Conservation (phyloP, 2,888 invertebrate genomes). For the Marasmarcha lunaedactyla region DNA sequence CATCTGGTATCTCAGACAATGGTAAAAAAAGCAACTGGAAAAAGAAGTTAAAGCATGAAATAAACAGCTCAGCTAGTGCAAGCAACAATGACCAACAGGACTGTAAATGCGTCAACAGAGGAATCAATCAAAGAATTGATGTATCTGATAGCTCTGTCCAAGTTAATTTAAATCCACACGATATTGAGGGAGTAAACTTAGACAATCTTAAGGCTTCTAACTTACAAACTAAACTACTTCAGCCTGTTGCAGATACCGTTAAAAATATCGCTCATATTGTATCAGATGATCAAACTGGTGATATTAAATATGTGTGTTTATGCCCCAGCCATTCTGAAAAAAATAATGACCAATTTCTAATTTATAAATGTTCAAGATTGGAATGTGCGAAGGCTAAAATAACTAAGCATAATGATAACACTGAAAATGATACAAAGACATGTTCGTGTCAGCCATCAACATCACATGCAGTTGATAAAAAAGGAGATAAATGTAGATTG, state of each 20-base stretch:
- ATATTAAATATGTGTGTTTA: conserved; percentile 43
- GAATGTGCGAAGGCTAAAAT: conserved; percentile 16
- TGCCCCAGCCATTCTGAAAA: conserved; percentile 28
- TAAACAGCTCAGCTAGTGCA: conserved; percentile 13
- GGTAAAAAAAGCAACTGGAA: conserved; percentile 30
- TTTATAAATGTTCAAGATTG: conserved; percentile 42
- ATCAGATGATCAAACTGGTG: conserved; percentile 23
- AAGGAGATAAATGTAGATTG: not conserved
- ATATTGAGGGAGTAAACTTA: conserved; percentile 13
- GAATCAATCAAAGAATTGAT: conserved; percentile 26
- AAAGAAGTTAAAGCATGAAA: conserved; percentile 26
- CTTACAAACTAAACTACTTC: conserved; percentile 12
- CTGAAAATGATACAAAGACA: conserved; percentile 8
- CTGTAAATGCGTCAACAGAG: conserved; percentile 32
- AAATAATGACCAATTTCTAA: conserved; percentile 31
- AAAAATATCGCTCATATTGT: conserved; percentile 18
- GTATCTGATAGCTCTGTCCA: conserved; percentile 46
- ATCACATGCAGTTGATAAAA: conserved; percentile 7
- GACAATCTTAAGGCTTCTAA: conserved; percentile 1
- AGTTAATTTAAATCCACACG: conserved; percentile 29
- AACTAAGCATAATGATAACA: conserved; percentile 17
- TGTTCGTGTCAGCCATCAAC: conserved; percentile 13
- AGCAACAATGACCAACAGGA: conserved; percentile 31
- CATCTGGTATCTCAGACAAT: conserved; percentile 42
- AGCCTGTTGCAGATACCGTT: conserved; percentile 16